Percentiles rank a stretch among this genome's conserved stretches.
These are phyloP conservation scores for Eidolon helvum DNA, from an alignment of 2,113 vertebrate genomes.

Conservation along the genomic window DNA sequence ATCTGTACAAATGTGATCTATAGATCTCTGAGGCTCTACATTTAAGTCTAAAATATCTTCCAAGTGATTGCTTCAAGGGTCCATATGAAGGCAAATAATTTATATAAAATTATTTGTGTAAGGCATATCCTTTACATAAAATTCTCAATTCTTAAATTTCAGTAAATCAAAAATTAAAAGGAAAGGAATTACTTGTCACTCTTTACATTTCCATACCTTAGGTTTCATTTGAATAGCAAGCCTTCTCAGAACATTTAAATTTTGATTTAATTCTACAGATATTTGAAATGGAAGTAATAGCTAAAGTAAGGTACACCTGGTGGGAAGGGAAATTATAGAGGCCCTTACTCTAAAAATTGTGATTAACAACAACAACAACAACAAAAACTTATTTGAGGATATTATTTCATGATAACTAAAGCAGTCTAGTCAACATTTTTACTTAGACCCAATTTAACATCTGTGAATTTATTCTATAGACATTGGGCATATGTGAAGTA, in stretches of 20 bases:
- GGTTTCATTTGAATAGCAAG: neutral
- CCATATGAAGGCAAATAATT: neutral
- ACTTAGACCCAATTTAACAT: neutral
- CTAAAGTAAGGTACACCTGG: neutral
- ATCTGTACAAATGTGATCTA: neutral
- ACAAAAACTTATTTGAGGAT: neutral
- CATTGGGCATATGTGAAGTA: neutral
- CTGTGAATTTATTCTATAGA: neutral
- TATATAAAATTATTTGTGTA: neutral
- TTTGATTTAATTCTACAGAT: neutral
- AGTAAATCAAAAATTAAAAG: neutral
- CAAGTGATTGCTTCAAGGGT: neutral
- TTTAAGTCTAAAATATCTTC: neutral
- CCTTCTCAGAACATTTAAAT: neutral
- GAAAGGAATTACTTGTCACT: neutral
- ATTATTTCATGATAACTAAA: neutral
- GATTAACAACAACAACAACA: neutral
- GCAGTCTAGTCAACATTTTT: neutral
- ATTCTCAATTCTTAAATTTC: neutral
- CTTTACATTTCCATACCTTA: neutral
- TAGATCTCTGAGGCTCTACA: neutral
- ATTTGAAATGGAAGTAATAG: neutral
- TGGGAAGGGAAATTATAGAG: neutral
- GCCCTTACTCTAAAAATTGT: neutral
- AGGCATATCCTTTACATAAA: neutral